Evolutionary conservation across 1,140 invertebrate species (phyloP).

Genomic region (Palaemon carinicauda): DNA sequence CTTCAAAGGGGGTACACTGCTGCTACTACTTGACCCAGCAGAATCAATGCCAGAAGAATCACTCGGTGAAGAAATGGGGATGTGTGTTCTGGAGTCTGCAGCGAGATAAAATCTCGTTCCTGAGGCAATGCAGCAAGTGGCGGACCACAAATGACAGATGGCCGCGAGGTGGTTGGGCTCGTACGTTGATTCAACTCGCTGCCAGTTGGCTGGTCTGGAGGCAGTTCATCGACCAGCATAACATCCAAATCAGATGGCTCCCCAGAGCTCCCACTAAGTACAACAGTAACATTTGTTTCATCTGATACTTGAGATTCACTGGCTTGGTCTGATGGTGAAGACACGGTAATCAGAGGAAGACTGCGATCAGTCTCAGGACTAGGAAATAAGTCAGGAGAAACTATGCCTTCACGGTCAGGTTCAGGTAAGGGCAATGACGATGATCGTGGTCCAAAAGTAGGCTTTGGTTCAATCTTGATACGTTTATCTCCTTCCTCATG

Average conservation of each 20-base stretch:
- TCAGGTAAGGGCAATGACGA: conserved; percentile 53
- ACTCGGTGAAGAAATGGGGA: neutral
- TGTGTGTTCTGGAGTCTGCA: neutral
- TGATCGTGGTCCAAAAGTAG: conserved; percentile 50
- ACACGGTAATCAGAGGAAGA: conserved; percentile 57
- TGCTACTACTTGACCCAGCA: neutral
- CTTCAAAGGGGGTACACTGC: conserved; percentile 6
- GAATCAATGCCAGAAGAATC: neutral
- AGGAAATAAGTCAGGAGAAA: conserved; percentile 49
- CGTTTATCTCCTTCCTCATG: conserved; percentile 55
- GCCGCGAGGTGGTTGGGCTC: conserved; percentile 8
- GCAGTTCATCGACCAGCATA: conserved; percentile 36
- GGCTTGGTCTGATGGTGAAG: conserved; percentile 52
- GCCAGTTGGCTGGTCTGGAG: conserved; percentile 9
- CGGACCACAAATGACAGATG: conserved; percentile 51
- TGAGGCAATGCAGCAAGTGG: conserved; percentile 7
- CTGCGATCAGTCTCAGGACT: conserved; percentile 36
- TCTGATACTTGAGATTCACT: conserved; percentile 56
- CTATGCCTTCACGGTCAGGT: conserved; percentile 31
- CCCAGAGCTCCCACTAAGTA: conserved; percentile 36
- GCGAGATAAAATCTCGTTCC: neutral
- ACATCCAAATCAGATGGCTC: conserved; percentile 40
- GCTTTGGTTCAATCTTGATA: conserved; percentile 30
- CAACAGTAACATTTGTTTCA: conserved; percentile 45
- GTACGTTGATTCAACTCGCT: neutral